Evolutionary conservation across 2,113 vertebrate genomes (phyloP).

Genomic region (Scomber scombrus): DNA sequence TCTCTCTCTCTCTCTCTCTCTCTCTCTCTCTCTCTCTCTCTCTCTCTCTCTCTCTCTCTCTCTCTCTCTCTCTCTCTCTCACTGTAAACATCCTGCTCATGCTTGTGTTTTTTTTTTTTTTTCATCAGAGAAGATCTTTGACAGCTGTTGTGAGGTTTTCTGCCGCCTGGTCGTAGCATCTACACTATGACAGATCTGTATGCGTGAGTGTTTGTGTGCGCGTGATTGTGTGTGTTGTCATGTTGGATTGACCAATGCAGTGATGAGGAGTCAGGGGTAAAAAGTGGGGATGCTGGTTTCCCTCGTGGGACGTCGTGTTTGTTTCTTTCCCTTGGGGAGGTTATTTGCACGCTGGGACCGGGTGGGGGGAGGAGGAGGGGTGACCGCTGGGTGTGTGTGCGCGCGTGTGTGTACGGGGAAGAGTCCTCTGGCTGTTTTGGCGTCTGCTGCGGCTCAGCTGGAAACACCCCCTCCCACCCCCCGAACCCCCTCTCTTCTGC

Average conservation of each 20-base stretch:
- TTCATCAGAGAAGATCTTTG: slow-evolving; percentile 50
- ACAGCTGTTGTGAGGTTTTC: slow-evolving; percentile 37
- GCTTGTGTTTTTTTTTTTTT: slow-evolving; percentile 63
- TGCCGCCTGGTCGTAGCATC: slow-evolving; percentile 6
- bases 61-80: not conserved
- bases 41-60: too few species aligned
- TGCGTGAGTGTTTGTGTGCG: slow-evolving; percentile 1
- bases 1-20: slow-evolving; percentile 31
- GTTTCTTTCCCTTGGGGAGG: slow-evolving; percentile 53
- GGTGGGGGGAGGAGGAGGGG: slow-evolving; percentile 25
- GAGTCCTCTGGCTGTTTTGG: slow-evolving; percentile 50
- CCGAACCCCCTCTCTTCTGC: slow-evolving; percentile 3
- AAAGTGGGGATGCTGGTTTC: slow-evolving; percentile 63
- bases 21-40: not conserved
- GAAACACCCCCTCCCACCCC: slow-evolving; percentile 19
- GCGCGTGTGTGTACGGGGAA: slow-evolving; percentile 21
- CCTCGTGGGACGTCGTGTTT: slow-evolving; percentile 51
- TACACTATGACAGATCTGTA: slow-evolving; percentile 19
- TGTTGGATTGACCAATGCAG: slow-evolving; percentile 15
- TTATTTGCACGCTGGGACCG: slow-evolving; percentile 28
- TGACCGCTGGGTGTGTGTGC: slow-evolving; percentile 18
- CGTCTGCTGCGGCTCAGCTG: slow-evolving; percentile 52
- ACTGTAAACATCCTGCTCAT: slow-evolving; percentile 79
- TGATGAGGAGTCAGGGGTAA: slow-evolving; percentile 56
- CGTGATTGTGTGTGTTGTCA: not conserved